A percentile compares a stretch with the other conserved stretches of the same genome.
These are phyloP conservation scores for Engraulis encrasicolus DNA, from an alignment of 2,113 vertebrate species.

Conservation along the genomic window DNA sequence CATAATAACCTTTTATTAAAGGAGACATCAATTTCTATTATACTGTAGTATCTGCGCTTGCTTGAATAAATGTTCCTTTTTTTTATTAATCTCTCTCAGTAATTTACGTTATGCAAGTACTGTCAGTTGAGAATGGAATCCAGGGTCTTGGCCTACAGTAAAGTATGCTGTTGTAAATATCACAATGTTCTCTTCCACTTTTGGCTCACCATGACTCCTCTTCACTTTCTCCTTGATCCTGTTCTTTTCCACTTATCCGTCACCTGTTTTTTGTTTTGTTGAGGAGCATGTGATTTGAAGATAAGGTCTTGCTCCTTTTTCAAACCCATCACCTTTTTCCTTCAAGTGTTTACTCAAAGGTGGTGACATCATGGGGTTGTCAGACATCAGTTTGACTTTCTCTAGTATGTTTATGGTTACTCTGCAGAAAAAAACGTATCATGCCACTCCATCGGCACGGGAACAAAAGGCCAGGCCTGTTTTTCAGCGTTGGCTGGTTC, in stretches of 20 bases:
- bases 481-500: conserved; percentile 31
- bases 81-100: too few species aligned
- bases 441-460: background rate
- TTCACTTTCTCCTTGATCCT: background rate
- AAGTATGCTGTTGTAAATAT: background rate
- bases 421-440: background rate
- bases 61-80: too few species aligned
- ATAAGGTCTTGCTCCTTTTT: conserved; percentile 11
- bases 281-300: conserved; percentile 40
- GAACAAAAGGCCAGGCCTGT: conserved; percentile 36
- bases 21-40: too few species aligned
- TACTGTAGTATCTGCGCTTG: too few species aligned
- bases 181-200: background rate
- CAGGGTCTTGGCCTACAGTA: background rate
- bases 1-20: too few species aligned
- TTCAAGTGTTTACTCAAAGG: conserved; percentile 40
- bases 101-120: conserved; percentile 8
- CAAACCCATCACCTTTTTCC: conserved; percentile 28
- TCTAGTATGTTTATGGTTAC: background rate
- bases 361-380: conserved; percentile 41
- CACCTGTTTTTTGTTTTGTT: background rate
- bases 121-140: background rate
- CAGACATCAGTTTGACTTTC: conserved; percentile 26
- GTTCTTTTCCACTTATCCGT: background rate
- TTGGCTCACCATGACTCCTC: background rate